Evolutionary conservation across 1,140 invertebrate genomes (phyloP).

Genomic region (Atta texana): DNA sequence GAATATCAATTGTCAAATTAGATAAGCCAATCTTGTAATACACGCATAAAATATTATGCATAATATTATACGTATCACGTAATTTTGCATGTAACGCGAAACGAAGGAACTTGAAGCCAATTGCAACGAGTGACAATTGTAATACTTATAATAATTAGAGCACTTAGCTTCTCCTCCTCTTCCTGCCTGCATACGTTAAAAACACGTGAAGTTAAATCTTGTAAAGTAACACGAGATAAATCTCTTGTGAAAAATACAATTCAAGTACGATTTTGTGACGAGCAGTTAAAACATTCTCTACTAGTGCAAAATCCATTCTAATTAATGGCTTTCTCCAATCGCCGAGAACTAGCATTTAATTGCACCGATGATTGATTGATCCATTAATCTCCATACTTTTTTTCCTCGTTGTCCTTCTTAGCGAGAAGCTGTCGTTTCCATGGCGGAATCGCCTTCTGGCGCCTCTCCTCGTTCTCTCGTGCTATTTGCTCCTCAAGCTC

Average conservation of each 20-base stretch:
- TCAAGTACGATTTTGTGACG: neutral
- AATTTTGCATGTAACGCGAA: slow-evolving; percentile 21
- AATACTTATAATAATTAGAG: slow-evolving; percentile 33
- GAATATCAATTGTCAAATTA: neutral
- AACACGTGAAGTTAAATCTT: neutral
- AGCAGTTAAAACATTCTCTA: neutral
- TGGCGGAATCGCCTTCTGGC: slow-evolving; percentile 94
- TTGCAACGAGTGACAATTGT: slow-evolving; percentile 37
- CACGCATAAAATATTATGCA: neutral
- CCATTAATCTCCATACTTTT: slow-evolving; percentile 87
- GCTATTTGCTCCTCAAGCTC: slow-evolving; percentile 95
- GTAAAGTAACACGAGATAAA: neutral
- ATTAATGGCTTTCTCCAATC: slow-evolving; percentile 26
- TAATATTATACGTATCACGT: neutral
- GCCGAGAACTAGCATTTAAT: neutral
- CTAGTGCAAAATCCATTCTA: neutral
- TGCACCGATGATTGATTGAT: neutral
- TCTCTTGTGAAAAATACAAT: neutral
- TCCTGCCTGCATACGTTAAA: neutral
- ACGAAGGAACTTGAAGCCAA: slow-evolving; percentile 32
- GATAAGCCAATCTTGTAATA: slow-evolving; percentile 16
- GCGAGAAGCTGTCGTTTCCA: slow-evolving; percentile 96
- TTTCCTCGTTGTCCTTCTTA: slow-evolving; percentile 91
- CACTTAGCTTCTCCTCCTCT: neutral
- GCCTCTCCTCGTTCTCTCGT: slow-evolving; percentile 93